Conservation (phyloP, 2,888 invertebrate species). For the Orthosia incerta region DNA sequence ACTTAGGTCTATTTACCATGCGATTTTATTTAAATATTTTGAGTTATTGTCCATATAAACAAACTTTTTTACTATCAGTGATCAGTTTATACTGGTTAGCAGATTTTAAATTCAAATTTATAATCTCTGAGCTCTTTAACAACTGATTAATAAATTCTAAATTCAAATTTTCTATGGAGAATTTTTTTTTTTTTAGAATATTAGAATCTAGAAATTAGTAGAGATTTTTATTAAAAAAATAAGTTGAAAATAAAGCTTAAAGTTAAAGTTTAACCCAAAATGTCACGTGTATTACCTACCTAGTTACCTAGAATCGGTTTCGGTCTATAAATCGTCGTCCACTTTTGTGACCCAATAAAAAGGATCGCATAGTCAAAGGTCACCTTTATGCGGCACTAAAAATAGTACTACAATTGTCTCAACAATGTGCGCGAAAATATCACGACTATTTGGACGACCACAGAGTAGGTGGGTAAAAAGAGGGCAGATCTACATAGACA, state of each 20-base stretch:
- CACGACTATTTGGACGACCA: not conserved
- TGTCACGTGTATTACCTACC: not conserved
- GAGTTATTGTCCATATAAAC: too few species aligned
- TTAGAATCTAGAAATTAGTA: too few species aligned
- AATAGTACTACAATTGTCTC: slow-evolving; percentile 29
- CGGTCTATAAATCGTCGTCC: not conserved
- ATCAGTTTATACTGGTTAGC: too few species aligned
- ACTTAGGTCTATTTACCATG: slow-evolving; percentile 17
- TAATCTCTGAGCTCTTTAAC: too few species aligned
- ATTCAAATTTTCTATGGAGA: too few species aligned
- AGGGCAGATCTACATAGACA: too few species aligned
- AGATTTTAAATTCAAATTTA: too few species aligned
- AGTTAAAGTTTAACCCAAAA: not conserved
- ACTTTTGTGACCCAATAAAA: slow-evolving; percentile 6
- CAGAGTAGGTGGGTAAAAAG: not conserved
- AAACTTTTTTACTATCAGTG: too few species aligned
- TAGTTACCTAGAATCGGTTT: not conserved
- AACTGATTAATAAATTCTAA: too few species aligned
- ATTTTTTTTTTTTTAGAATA: too few species aligned
- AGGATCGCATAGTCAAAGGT: slow-evolving; percentile 3
- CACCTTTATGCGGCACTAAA: slow-evolving; percentile 18
- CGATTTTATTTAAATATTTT: slow-evolving; percentile 8
- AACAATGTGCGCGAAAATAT: slow-evolving; percentile 37
- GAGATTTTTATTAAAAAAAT: too few species aligned
- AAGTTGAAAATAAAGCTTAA: too few species aligned